Evolutionary conservation across 2,113 vertebrate genomes (phyloP).

Genomic region (Neolamprologus brichardi): DNA sequence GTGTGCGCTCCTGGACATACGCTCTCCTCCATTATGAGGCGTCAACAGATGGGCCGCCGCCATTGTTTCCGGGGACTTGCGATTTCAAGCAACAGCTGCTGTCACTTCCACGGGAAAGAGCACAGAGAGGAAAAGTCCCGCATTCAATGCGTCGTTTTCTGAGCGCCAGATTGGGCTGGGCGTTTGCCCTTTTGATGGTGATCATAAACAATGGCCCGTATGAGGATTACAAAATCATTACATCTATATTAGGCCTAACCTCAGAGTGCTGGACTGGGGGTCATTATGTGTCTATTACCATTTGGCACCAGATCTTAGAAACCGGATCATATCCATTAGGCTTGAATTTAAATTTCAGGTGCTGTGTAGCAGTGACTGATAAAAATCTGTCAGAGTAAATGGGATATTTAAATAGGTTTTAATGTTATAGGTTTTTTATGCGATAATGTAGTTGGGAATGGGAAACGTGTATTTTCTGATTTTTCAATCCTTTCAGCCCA

Average conservation of each 20-base stretch:
- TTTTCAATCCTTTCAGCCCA: not conserved
- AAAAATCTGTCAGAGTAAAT: not conserved
- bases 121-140: constrained; percentile 52
- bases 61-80: constrained; percentile 78
- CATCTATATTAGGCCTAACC: constrained; percentile 66
- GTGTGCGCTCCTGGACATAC: constrained; percentile 89
- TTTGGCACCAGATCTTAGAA: constrained; percentile 46
- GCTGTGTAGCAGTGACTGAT: not conserved
- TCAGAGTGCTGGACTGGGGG: constrained; percentile 55
- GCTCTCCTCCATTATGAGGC: constrained; percentile 80
- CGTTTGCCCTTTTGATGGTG: constrained; percentile 73
- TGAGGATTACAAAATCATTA: constrained; percentile 77
- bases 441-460: not conserved
- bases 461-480: not conserved
- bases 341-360: not conserved
- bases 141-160: constrained; percentile 48
- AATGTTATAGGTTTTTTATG: not conserved
- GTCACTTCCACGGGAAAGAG: constrained; percentile 73
- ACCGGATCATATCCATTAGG: not conserved
- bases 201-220: constrained; percentile 65
- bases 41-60: constrained; percentile 90
- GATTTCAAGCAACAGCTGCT: constrained; percentile 95
- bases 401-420: not conserved
- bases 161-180: constrained; percentile 68
- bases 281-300: constrained; percentile 30